Evolutionary conservation across 2,888 invertebrate species (phyloP).

Genomic region (Pollenia griseotomentosa): DNA sequence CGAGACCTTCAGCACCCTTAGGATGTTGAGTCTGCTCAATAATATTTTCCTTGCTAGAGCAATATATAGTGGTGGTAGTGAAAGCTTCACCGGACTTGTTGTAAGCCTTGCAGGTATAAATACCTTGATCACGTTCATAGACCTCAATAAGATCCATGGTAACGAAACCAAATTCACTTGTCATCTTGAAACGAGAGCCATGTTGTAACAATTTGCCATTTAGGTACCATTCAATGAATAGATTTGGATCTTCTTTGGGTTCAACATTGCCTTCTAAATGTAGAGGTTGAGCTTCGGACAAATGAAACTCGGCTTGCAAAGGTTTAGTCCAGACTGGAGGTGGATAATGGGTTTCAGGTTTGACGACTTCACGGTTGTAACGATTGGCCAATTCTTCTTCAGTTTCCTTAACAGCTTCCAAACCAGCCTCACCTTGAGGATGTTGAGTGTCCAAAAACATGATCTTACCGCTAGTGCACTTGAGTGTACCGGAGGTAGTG

Average conservation of each 20-base stretch:
- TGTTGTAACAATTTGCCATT: conserved; percentile 95
- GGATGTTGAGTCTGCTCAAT: conserved; percentile 97
- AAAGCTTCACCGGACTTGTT: conserved; percentile 96
- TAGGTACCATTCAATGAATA: conserved; percentile 97
- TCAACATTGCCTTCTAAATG: conserved; percentile 98
- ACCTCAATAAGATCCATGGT: conserved; percentile 96
- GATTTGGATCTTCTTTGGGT: conserved; percentile 95
- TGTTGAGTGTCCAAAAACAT: conserved; percentile 96
- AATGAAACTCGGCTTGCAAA: conserved; percentile 90
- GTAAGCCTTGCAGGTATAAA: conserved; percentile 95
- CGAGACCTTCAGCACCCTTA: conserved; percentile 96
- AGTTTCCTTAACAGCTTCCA: conserved; percentile 94
- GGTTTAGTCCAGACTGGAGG: conserved; percentile 95
- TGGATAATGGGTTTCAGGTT: conserved; percentile 91
- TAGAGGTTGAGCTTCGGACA: conserved; percentile 92
- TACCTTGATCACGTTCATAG: conserved; percentile 96
- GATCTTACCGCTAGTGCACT: conserved; percentile 91
- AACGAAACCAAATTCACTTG: conserved; percentile 98
- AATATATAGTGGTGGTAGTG: conserved; percentile 94
- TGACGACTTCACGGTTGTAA: conserved; percentile 88
- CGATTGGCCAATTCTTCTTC: conserved; percentile 92
- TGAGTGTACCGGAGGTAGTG: conserved; percentile 94
- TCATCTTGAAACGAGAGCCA: conserved; percentile 95
- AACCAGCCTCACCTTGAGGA: conserved; percentile 95
- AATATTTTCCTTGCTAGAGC: conserved; percentile 91